Percentiles rank a stretch among this genome's conserved stretches.
These are phyloP conservation scores for Loris lydekkerianus DNA, from an alignment of 2,797 vertebrate genomes.

Conservation along the genomic window DNA sequence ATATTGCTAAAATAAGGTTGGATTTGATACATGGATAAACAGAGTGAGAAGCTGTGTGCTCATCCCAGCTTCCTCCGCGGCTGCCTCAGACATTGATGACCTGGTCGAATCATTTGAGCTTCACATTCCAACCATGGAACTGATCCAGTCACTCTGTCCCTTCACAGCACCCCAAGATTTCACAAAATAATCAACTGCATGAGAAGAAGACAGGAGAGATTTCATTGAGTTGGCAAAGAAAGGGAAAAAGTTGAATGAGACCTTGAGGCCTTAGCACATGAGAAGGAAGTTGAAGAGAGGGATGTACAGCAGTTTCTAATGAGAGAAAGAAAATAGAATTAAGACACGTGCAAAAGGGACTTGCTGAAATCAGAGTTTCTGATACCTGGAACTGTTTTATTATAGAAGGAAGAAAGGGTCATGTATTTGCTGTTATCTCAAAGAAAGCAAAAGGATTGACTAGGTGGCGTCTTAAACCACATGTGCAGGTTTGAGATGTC, in stretches of 20 bases:
- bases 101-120: background rate
- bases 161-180: background rate
- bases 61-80: background rate
- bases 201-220: background rate
- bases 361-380: background rate
- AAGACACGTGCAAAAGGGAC: no score
- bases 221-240: background rate
- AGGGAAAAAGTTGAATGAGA: background rate
- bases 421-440: background rate
- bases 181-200: fast-evolving
- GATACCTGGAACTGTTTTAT: background rate
- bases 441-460: background rate
- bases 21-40: background rate
- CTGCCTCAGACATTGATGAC: background rate
- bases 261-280: background rate
- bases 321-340: background rate
- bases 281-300: background rate
- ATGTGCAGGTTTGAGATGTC: background rate
- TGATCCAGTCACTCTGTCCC: background rate
- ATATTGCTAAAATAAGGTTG: no score
- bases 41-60: background rate
- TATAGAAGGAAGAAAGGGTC: background rate
- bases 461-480: background rate
- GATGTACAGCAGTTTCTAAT: background rate
- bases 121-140: background rate